Percentiles rank a stretch among this genome's conserved stretches.
Conservation (phyloP, 2,797 vertebrate genomes). For the Aselliscus stoliczkanus region DNA sequence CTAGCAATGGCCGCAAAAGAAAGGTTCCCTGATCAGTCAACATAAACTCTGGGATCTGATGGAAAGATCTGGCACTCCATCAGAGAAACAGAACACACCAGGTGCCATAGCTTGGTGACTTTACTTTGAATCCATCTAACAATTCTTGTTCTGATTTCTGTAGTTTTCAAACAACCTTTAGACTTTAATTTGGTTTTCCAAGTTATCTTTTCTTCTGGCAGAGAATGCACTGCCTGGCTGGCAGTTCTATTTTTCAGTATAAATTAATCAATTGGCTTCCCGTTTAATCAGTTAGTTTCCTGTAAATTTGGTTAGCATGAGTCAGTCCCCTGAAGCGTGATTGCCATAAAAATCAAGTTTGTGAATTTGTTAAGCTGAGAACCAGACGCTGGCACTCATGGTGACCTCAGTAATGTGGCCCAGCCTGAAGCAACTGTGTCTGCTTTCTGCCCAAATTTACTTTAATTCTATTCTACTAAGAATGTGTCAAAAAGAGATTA, state of each 20-base stretch:
- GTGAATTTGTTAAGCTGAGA: constrained; percentile 29
- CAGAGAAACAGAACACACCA: neutral
- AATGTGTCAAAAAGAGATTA: neutral
- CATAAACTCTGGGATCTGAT: neutral
- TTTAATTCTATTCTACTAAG: constrained; percentile 42
- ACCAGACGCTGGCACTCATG: constrained; percentile 22
- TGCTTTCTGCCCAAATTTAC: constrained; percentile 48
- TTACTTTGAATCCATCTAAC: neutral
- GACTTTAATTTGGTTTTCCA: constrained; percentile 33
- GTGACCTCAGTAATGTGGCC: constrained; percentile 55
- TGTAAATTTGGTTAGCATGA: constrained; percentile 71
- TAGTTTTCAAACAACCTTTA: constrained; percentile 40
- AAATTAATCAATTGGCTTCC: constrained; percentile 62
- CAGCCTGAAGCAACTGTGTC: constrained; percentile 41
- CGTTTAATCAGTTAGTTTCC: constrained; percentile 59
- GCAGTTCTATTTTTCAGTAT: constrained; percentile 51
- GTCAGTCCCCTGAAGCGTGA: constrained; percentile 55
- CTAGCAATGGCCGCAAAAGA: neutral
- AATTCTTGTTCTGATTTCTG: neutral
- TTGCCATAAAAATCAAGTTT: constrained; percentile 56
- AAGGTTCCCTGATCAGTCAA: neutral
- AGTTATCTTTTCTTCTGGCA: constrained; percentile 43
- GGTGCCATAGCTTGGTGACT: neutral
- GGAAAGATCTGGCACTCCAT: neutral
- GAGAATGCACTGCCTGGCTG: neutral